Percentiles rank a stretch among this genome's conserved stretches.
Conservation (phyloP, 2,888 invertebrate genomes). For the Ophraella communa region DNA sequence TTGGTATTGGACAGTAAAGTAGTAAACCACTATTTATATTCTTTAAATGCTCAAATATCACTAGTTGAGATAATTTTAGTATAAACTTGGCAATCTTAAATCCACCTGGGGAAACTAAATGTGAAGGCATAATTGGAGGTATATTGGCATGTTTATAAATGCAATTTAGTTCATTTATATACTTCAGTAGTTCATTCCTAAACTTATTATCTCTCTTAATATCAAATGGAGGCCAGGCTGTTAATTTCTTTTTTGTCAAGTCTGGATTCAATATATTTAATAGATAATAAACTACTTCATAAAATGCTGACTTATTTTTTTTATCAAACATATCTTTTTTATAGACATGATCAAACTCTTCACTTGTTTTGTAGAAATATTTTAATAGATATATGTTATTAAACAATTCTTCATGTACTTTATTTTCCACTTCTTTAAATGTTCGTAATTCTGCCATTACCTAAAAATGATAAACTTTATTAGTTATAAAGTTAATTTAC, state of each 20-base stretch:
- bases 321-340: conserved; percentile 56
- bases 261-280: conserved; percentile 50
- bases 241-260: conserved; percentile 48
- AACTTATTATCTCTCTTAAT: conserved; percentile 51
- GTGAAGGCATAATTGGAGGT: conserved; percentile 52
- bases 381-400: conserved; percentile 51
- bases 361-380: conserved; percentile 45
- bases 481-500: neutral
- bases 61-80: conserved; percentile 54
- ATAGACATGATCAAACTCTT: conserved; percentile 49
- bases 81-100: conserved; percentile 52
- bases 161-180: conserved; percentile 50
- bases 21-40: conserved; percentile 28
- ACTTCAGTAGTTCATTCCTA: conserved; percentile 51
- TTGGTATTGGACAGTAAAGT: conserved; percentile 31
- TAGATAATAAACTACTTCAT: conserved; percentile 53
- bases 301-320: conserved; percentile 55
- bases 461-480: neutral
- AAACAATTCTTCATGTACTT: conserved; percentile 50
- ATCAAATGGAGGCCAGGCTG: conserved; percentile 51
- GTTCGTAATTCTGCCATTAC: conserved; percentile 2
- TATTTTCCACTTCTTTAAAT: conserved; percentile 43
- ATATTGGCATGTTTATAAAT: conserved; percentile 51
- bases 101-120: conserved; percentile 56
- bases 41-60: conserved; percentile 46